A percentile compares a stretch with the other conserved stretches of the same genome.
Conservation (phyloP, 64 coral and sea anemone genomes). For the Montipora sp. region DNA sequence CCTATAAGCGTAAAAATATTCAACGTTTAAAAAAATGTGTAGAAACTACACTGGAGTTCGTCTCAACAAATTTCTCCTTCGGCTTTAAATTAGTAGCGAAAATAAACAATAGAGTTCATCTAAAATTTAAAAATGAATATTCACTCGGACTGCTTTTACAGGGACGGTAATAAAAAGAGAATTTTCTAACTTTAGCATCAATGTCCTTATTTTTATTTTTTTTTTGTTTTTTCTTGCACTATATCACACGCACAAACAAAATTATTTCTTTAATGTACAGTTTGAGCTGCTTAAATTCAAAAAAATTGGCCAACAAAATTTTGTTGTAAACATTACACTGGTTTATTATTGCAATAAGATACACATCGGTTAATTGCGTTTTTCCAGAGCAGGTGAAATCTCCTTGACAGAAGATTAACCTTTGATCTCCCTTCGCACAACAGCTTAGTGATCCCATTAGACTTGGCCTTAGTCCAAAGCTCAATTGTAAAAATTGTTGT, state of each 20-base stretch:
- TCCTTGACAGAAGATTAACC: conserved; percentile 15
- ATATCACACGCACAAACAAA: not conserved
- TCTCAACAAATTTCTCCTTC: no score
- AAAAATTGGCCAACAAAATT: not conserved
- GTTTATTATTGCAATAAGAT: not conserved
- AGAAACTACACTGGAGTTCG: no score
- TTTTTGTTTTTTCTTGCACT: no score
- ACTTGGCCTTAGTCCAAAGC: no score
- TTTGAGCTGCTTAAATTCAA: not conserved
- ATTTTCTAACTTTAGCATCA: no score
- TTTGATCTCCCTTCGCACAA: not conserved
- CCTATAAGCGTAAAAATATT: no score
- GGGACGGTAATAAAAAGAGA: no score
- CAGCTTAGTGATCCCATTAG: not conserved
- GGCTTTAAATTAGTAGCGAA: no score
- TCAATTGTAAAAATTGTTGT: no score
- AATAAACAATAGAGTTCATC: not conserved
- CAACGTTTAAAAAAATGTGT: no score
- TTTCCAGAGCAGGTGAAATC: conserved; percentile 6
- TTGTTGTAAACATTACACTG: not conserved
- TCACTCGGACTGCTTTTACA: no score
- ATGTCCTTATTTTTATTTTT: no score
- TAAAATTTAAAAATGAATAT: not conserved
- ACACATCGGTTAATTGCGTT: conserved; percentile 25
- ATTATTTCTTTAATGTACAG: not conserved